Evolutionary conservation across 2,888 invertebrate genomes (phyloP), one percentile per base, ranked within the genome.

Genomic region (Lysandra coridon): DNA sequence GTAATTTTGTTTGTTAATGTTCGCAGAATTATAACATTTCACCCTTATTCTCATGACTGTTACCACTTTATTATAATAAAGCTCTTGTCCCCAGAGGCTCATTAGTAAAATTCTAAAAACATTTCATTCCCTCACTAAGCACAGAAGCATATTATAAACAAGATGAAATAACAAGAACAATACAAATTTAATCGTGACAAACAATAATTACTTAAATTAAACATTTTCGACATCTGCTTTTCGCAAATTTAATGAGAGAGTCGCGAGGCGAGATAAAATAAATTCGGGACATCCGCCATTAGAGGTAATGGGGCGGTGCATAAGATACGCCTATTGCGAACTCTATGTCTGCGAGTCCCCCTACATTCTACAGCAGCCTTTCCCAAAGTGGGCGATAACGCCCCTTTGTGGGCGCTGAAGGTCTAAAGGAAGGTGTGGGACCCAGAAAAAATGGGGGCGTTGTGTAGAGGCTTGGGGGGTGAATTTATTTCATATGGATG

Each of bases 301-400:
- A 92, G 87, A 90, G 92, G 93, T 94, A 94, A 94, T 94, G 94
- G 94, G 90, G 87, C 90, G 90, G 92, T 93, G 93, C 93, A 94
- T 94, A 93, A 94, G 93, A 93, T 93, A 89, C 91, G 93, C 93
- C 94, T 94, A 94, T 94, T 93, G 94, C 90, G 94, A 94, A 94
- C 90, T 94, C 94, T 94, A 94, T 94, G 94, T 91, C 93, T 92
- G 93, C 92, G 92, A 93, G 82, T 87, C 84, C 88, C 89, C 88
- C 88, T 57, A 14, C 53, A 53, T 12, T 14, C 12, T 53, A 53
- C 53, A 49, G 10, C 49, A 23, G 23, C 23, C 23, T 23, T 23
- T 23, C 23, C 23, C 23, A 23, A 23, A 23, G 23, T 23, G 23
- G 23, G 23, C 23, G 23, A 23, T 23, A 23, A 23, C 23, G 23